Evolutionary conservation across 2,113 vertebrate species (phyloP).

Genomic region (Lepus europaeus): DNA sequence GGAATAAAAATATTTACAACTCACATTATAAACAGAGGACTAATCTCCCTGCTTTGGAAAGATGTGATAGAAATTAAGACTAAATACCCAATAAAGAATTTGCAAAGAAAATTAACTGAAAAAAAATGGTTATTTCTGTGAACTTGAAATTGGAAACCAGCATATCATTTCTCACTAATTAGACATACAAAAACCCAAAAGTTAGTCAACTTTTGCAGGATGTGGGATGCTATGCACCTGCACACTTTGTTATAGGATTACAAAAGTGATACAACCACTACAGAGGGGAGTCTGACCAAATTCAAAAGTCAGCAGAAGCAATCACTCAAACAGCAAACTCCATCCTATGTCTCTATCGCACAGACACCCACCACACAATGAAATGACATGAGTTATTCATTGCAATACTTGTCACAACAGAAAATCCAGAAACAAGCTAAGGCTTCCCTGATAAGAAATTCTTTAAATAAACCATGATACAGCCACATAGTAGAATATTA

Average conservation of each 20-base stretch:
- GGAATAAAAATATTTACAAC: not conserved
- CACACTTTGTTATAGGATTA: not conserved
- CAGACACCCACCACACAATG: not conserved
- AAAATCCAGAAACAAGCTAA: not conserved
- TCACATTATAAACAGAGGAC: not conserved
- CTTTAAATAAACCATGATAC: not conserved
- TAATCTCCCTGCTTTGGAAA: not conserved
- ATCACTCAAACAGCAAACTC: not conserved
- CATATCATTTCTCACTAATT: not conserved
- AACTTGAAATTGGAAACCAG: not conserved
- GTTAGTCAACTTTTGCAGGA: not conserved
- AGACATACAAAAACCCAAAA: not conserved
- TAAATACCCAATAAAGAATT: not conserved
- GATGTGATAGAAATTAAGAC: not conserved
- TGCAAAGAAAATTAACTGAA: not conserved
- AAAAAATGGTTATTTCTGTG: not conserved
- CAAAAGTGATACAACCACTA: not conserved
- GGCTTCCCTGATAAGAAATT: not conserved
- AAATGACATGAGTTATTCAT: not conserved
- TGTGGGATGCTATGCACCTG: not conserved
- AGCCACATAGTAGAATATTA: not conserved
- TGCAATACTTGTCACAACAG: not conserved
- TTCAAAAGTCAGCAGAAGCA: not conserved
- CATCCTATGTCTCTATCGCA: not conserved
- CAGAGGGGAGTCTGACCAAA: not conserved